Conservation (phyloP, 2,113 vertebrate species). For the Brienomyrus brachyistius region DNA sequence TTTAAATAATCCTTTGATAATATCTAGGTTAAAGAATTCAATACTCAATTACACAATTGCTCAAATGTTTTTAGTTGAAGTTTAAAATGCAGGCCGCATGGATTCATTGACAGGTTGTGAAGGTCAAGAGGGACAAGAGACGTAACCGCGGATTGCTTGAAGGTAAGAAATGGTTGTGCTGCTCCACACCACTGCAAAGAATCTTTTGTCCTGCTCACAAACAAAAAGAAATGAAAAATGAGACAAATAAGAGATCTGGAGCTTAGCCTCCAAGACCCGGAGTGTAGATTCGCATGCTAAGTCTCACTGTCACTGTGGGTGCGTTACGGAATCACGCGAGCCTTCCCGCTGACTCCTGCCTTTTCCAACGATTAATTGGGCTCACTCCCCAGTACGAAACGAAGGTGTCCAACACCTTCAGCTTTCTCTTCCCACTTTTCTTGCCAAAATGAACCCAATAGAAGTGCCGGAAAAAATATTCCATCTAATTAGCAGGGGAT, state of each 20-base stretch:
- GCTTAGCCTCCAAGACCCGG: background rate
- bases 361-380: background rate
- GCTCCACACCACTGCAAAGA: background rate
- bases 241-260: background rate
- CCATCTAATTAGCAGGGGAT: background rate
- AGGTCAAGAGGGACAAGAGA: background rate
- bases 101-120: background rate
- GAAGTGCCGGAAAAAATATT: background rate
- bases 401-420: background rate
- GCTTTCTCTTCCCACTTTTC: background rate
- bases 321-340: background rate
- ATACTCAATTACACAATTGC: background rate
- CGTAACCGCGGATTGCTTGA: too few relatives aligned
- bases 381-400: background rate
- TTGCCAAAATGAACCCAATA: background rate
- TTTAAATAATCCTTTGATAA: background rate
- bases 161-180: background rate
- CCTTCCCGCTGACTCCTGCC: background rate
- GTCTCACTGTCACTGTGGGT: background rate
- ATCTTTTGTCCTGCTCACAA: background rate
- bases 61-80: background rate
- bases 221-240: background rate
- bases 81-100: background rate
- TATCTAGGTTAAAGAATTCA: background rate
- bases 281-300: background rate